Evolutionary conservation across 2,113 vertebrate genomes (phyloP), one percentile per base, ranked within the genome.

Genomic region (Pogonocichla stellata): DNA sequence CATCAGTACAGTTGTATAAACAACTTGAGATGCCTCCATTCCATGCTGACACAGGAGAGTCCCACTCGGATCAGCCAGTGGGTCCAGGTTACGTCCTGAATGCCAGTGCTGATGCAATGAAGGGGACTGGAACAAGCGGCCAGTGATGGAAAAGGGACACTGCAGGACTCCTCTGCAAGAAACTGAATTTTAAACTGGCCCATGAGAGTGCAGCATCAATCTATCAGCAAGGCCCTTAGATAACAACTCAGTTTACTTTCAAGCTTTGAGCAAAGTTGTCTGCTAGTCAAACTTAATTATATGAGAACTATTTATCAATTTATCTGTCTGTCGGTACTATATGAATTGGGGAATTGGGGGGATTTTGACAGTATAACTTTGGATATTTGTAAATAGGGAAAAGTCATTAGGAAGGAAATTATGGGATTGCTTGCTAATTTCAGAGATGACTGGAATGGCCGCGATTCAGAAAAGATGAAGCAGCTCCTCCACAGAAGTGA

Each of bases 61-160:
- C 48, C 53, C 23, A 26, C 34, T 75, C 0, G 0, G n/a, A 42
- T 50, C 70, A 61, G 45, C 22, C 51, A 42, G 33, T n/a, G 33
- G 42, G 38, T 57, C 56, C 2, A 0, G 19, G 3, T 2, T 3
- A 54, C 28, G 29, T 50, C 79, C n/a, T 38, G 28, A 67, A 34
- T 19, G 57, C 34, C 60, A 20, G 15, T 26, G 26, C 31, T 56
- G 48, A 26, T 80, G 36, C 33, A 29, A 12, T 12, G 19, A 71
- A 82, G 12, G 8, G 19, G 19, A 54, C 45, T 67, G 53, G 38
- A 53, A 40, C 28, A 84, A 67, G 40, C 28, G 48, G 38, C 11
- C 33, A 75, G 25, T n/a, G 31, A 29, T 64, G 45, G 75, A 77
- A 77, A 45, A 24, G 17, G 6, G 17, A 77, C 34, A 31, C 48